Conservation (phyloP, 2,113 vertebrate genomes). For the Xyliphius kryptos region DNA sequence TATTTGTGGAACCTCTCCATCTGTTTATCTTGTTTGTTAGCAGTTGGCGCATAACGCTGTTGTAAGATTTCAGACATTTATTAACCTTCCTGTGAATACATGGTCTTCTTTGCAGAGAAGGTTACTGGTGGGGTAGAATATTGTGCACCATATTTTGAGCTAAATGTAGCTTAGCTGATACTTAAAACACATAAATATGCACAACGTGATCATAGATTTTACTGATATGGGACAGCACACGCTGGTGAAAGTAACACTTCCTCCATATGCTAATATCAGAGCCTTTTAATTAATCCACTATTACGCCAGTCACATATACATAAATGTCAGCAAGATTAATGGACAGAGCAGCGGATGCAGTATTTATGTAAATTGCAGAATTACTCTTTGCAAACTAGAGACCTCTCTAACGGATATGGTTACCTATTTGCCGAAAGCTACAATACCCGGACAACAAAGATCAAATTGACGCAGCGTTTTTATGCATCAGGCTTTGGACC, state of each 20-base stretch:
- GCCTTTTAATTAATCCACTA: constrained; percentile 57
- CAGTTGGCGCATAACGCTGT: too few relatives aligned
- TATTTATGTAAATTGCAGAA: constrained; percentile 67
- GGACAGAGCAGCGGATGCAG: constrained; percentile 55
- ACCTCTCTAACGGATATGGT: constrained; percentile 59
- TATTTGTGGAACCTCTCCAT: too few relatives aligned
- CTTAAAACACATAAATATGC: not conserved
- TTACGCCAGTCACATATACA: constrained; percentile 54
- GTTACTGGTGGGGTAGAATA: too few relatives aligned
- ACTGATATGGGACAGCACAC: constrained; percentile 34
- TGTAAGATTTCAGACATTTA: too few relatives aligned
- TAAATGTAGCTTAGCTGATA: not conserved
- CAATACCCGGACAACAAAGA: constrained; percentile 52
- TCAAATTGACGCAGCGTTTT: constrained; percentile 54
- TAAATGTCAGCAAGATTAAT: constrained; percentile 70
- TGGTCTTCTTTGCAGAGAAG: too few relatives aligned
- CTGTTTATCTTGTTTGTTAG: too few relatives aligned
- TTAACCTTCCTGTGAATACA: too few relatives aligned
- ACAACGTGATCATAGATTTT: constrained; percentile 17
- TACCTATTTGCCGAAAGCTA: constrained; percentile 55
- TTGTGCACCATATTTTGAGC: too few relatives aligned
- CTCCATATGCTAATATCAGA: constrained; percentile 52
- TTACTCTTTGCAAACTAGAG: constrained; percentile 60
- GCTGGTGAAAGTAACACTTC: constrained; percentile 36
- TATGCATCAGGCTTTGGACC: constrained; percentile 55